Evolutionary conservation across 2,113 vertebrate species (phyloP).

Genomic region (Tychaedon coryphoeus): DNA sequence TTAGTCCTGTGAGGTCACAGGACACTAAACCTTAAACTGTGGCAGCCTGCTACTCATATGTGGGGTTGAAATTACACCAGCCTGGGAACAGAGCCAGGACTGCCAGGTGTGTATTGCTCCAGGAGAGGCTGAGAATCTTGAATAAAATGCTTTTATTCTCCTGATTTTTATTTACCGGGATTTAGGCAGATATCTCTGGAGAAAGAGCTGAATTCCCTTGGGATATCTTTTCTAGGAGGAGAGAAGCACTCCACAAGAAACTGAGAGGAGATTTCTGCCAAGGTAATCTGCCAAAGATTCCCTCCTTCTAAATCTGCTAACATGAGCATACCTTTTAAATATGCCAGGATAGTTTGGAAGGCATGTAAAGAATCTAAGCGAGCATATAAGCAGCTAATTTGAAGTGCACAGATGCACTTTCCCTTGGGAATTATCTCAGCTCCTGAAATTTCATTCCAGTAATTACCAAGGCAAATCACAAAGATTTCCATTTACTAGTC

Average conservation of each 20-base stretch:
- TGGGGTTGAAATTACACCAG: background rate
- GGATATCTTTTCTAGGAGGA: background rate
- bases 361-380: constrained; percentile 30
- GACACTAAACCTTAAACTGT: background rate
- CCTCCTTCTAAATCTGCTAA: constrained; percentile 6
- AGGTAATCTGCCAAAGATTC: background rate
- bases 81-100: background rate
- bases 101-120: background rate
- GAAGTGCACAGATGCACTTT: constrained; percentile 5
- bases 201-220: background rate
- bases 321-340: constrained; percentile 13
- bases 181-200: background rate
- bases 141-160: background rate
- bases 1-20: background rate
- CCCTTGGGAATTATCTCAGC: constrained; percentile 2
- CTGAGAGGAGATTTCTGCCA: background rate
- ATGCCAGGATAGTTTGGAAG: constrained; percentile 14
- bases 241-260: background rate
- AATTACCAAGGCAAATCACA: constrained; percentile 52
- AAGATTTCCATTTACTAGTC: constrained; percentile 53
- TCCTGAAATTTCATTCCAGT: constrained; percentile 43
- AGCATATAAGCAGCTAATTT: constrained; percentile 64
- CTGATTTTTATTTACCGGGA: background rate
- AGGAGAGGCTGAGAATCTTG: background rate
- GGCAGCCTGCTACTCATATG: background rate